These are phyloP conservation scores for Poecilia velifera DNA, from an alignment of 2,797 vertebrate species.

Conservation along the genomic window DNA sequence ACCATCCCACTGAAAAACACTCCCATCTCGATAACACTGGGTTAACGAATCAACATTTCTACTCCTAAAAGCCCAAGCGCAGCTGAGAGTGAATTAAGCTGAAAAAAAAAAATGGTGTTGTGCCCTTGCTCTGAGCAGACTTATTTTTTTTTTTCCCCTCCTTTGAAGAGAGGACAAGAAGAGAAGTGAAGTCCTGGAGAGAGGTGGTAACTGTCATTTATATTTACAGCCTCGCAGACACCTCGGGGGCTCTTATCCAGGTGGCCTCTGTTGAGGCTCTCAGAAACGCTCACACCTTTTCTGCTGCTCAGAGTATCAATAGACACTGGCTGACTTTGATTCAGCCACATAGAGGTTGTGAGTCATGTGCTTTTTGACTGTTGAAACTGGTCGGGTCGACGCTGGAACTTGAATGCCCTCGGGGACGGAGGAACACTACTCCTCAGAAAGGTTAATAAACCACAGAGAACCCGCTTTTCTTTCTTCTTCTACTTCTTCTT, in stretches of 20 bases:
- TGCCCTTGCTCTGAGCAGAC: slow-evolving; percentile 71
- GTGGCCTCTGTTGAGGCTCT: slow-evolving; percentile 79
- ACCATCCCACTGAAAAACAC: slow-evolving; percentile 10
- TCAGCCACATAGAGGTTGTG: slow-evolving; percentile 77
- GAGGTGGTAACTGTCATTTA: slow-evolving; percentile 80
- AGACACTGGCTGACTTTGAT: slow-evolving; percentile 80
- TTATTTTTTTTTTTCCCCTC: slow-evolving; percentile 39
- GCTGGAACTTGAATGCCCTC: slow-evolving; percentile 83
- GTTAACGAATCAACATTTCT: slow-evolving; percentile 40
- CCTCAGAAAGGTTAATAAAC: slow-evolving; percentile 68
- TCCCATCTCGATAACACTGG: slow-evolving; percentile 17
- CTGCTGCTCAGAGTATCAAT: slow-evolving; percentile 73
- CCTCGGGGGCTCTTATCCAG: slow-evolving; percentile 80
- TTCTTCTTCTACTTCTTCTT: background rate
- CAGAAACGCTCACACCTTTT: slow-evolving; percentile 77
- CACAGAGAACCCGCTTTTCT: slow-evolving; percentile 45
- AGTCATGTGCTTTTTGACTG: slow-evolving; percentile 79
- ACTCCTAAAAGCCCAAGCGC: slow-evolving; percentile 37
- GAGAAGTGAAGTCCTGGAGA: slow-evolving; percentile 73
- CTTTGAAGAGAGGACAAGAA: slow-evolving; percentile 75
- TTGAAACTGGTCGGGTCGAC: slow-evolving; percentile 77
- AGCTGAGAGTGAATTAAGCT: slow-evolving; percentile 31
- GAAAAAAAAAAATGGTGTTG: slow-evolving; percentile 31
- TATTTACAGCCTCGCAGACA: slow-evolving; percentile 83
- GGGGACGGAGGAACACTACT: slow-evolving; percentile 76